These are phyloP conservation scores for Botrylloides violaceus DNA, from an alignment of 23 tunicate genomes.

Conservation along the genomic window DNA sequence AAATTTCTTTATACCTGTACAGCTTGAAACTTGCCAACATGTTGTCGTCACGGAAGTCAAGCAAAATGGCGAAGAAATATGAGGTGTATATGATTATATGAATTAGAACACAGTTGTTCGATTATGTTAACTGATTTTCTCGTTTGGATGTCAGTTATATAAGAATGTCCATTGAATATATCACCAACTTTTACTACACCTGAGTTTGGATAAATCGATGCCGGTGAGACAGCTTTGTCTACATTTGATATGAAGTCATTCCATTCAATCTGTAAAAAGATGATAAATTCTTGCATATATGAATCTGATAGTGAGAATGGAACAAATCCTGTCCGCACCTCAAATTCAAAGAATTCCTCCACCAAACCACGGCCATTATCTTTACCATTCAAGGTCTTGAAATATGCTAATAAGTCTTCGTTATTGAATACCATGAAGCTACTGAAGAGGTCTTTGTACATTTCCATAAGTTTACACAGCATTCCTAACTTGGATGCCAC, in stretches of 20 bases:
- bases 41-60: constrained; percentile 94
- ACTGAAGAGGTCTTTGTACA: constrained; percentile 4
- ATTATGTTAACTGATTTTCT: not conserved
- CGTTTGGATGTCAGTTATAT: not conserved
- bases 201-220: not conserved
- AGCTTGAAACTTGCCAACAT: constrained; percentile 36
- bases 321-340: no score
- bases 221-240: constrained; percentile 5
- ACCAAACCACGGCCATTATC: not conserved
- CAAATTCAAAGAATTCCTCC: constrained; percentile 11
- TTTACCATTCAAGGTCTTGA: not conserved
- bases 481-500: constrained; percentile 2
- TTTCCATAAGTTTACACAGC: constrained; percentile 6
- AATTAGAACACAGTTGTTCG: not conserved
- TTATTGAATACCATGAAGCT: not conserved
- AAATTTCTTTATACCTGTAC: not conserved
- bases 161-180: not conserved
- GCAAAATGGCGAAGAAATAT: constrained; percentile 72
- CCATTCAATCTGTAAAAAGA: constrained; percentile 4
- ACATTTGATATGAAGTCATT: constrained; percentile 12
- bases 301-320: no score
- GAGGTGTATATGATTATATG: constrained; percentile 23
- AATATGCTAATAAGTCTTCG: not conserved
- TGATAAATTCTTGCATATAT: no score
- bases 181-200: constrained; percentile 6